Base-by-base conservation (phyloP, 2,888 invertebrate genomes). In the Agonopterix subpropinquella region DNA sequence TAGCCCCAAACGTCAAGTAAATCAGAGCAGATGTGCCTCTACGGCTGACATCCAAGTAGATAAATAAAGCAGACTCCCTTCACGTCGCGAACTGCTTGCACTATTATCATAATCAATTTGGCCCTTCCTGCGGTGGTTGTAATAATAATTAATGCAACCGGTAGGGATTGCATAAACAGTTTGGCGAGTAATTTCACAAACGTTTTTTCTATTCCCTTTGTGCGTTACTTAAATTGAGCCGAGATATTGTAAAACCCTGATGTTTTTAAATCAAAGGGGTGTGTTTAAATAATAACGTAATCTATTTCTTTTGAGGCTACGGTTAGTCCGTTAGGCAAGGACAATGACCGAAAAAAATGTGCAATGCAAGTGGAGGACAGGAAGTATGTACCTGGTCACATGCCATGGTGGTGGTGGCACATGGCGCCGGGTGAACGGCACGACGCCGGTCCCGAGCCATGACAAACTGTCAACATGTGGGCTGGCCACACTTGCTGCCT, bases 21-120 rank as follows among this genome's bases (percentile, higher is more conserved):
- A 84, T 76, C 76, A 73, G 80, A 77, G 85, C 87, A 87, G 87
- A 84, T 87, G 86, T 78, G 73, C 68, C 60, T 65, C 62, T 57
- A 70, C n/a, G 61, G 65, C 62, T 66, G 62, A 66, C 72, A 60
- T 66, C 67, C 64, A 57, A 63, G 58, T 55, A 74, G 67, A 77
- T 73, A 76, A 72, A 76, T 48, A 64, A 67, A 54, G 28, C 28
- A 57, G 56, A 53, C 61, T 67, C 76, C 79, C 77, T 70, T 11
- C 63, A 42, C 15, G 64, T 8, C 54, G 61, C 62, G 65, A 66
- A 65, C 65, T 64, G 63, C 65, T 65, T 56, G 56, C 64, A 55
- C 59, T 66, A 73, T 75, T 73, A 72, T 62, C 67, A 73, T 73
- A 78, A 76, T 75, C 72, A 71, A 73, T 72, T 68, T 67, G 60